Conservation (phyloP, 2,113 vertebrate species). For the Dicentrarchus labrax region DNA sequence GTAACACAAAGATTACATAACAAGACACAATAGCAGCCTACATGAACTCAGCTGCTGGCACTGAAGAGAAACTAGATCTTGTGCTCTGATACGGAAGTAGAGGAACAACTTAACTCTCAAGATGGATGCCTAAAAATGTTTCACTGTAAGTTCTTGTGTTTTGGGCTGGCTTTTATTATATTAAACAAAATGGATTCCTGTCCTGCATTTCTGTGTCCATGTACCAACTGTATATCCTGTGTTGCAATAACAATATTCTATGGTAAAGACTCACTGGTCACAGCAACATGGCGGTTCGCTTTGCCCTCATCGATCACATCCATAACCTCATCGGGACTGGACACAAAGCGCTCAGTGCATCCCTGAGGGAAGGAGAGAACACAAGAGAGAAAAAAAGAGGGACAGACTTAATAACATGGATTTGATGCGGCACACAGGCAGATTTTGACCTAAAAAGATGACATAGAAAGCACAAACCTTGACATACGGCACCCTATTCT, state of each 20-base stretch:
- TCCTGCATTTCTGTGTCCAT: not conserved
- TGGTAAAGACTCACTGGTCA: constrained; percentile 88
- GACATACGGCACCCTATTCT: constrained; percentile 92
- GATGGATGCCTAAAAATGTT: not conserved
- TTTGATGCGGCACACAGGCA: not conserved
- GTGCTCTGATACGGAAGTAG: not conserved
- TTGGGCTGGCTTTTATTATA: not conserved
- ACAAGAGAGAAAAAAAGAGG: not conserved
- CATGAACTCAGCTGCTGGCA: constrained; percentile 32
- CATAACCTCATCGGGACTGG: constrained; percentile 93
- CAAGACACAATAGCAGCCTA: constrained; percentile 25
- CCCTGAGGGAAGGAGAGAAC: constrained; percentile 78
- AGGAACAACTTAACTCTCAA: not conserved
- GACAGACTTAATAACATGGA: not conserved
- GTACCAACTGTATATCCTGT: not conserved
- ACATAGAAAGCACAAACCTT: constrained; percentile 84
- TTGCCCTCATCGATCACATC: constrained; percentile 94
- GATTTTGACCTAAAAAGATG: not conserved
- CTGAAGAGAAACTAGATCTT: constrained; percentile 6
- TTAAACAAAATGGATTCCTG: not conserved
- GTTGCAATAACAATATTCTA: not conserved
- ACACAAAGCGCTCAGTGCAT: constrained; percentile 93
- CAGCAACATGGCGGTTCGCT: constrained; percentile 92
- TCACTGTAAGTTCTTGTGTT: not conserved
- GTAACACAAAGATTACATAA: constrained; percentile 56